Evolutionary conservation across 2,797 vertebrate species (phyloP).

Genomic region (Staurois parvus): DNA sequence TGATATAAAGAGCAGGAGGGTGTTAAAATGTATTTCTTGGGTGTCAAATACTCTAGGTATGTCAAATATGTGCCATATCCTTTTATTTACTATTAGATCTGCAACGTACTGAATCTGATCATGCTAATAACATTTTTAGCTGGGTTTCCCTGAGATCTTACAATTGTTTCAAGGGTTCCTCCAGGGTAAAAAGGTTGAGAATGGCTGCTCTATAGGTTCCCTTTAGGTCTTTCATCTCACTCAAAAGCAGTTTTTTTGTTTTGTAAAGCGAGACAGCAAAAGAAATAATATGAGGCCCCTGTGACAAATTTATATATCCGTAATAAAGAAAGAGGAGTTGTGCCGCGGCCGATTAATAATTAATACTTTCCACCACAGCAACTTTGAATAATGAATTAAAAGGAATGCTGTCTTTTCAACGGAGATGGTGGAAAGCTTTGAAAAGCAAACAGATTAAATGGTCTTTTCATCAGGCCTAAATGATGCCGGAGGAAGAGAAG

Average conservation of each 20-base stretch:
- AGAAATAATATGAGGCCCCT: background rate
- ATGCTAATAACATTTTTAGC: too few relatives aligned
- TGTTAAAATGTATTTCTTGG: too few relatives aligned
- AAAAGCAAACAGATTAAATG: slow-evolving; percentile 56
- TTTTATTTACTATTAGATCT: too few relatives aligned
- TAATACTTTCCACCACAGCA: slow-evolving; percentile 12
- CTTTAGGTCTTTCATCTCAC: background rate
- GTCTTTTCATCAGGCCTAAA: slow-evolving; percentile 25
- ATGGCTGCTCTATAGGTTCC: too few relatives aligned
- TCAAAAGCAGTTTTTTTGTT: too few relatives aligned
- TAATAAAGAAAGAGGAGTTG: slow-evolving; percentile 32
- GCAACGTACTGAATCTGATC: too few relatives aligned
- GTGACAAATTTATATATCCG: slow-evolving; percentile 18
- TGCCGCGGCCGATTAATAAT: slow-evolving; percentile 38
- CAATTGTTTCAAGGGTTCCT: too few relatives aligned
- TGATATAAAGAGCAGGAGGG: too few relatives aligned
- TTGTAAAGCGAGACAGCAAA: background rate
- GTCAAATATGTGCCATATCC: too few relatives aligned
- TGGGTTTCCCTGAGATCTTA: too few relatives aligned
- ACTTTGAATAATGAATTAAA: slow-evolving; percentile 60
- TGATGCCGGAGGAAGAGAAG: background rate
- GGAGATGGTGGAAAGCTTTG: slow-evolving; percentile 33
- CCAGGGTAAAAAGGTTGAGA: too few relatives aligned
- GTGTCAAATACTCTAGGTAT: too few relatives aligned
- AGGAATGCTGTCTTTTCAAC: slow-evolving; percentile 41